Evolutionary conservation across 1,140 invertebrate genomes (phyloP).

Genomic region (Sogatella furcifera): DNA sequence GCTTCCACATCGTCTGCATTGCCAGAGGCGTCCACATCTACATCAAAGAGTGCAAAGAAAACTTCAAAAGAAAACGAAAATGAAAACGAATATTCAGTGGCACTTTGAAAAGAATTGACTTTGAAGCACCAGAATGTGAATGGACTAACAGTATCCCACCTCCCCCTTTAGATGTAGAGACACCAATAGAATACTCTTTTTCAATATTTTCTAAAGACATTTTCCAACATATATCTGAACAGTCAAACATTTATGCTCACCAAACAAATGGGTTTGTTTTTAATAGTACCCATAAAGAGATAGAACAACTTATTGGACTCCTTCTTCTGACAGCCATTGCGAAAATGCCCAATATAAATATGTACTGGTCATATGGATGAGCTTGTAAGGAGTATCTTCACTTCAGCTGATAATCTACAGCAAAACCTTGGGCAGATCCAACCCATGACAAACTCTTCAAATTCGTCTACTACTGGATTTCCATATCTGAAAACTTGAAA

Average conservation of each 20-base stretch:
- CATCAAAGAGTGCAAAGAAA: no score
- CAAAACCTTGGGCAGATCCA: not conserved
- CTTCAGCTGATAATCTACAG: not conserved
- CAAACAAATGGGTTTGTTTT: not conserved
- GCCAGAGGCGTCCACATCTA: no score
- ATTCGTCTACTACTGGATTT: not conserved
- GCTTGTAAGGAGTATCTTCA: not conserved
- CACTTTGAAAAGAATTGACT: not conserved
- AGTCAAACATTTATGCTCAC: not conserved
- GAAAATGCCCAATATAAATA: slow-evolving; percentile 13
- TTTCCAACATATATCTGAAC: no score
- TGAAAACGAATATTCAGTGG: no score
- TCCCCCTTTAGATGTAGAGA: not conserved
- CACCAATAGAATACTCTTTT: not conserved
- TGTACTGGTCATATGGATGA: no score
- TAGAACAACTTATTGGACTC: no score
- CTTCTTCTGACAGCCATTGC: no score
- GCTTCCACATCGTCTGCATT: not conserved
- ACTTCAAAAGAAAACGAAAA: no score
- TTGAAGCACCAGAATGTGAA: not conserved
- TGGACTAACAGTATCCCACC: no score
- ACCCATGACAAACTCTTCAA: not conserved
- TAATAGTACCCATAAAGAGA: not conserved
- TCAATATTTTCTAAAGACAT: not conserved
- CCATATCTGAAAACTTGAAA: no score